Evolutionary conservation across 2,888 invertebrate genomes (phyloP).

Genomic region (Cryptophagus acutangulus): DNA sequence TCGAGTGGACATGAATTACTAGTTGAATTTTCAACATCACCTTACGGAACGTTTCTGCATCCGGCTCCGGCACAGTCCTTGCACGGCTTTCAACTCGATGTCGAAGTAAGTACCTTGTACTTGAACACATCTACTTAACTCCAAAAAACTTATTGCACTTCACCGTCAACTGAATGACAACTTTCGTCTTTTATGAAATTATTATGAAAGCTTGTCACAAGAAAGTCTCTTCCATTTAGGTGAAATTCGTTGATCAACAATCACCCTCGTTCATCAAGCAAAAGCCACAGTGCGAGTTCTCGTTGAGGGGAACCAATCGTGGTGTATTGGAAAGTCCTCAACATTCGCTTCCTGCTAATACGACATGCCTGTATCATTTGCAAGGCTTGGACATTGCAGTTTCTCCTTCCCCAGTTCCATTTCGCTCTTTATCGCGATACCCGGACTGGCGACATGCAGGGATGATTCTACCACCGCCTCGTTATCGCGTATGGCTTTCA

Average conservation of each 20-base stretch:
- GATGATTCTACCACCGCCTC: constrained; percentile 55
- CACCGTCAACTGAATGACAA: no score
- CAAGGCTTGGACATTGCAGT: constrained; percentile 58
- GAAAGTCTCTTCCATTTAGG: no score
- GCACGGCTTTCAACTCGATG: constrained; percentile 86
- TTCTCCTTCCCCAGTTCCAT: constrained; percentile 51
- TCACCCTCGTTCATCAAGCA: constrained; percentile 80
- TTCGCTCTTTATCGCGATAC: constrained; percentile 55
- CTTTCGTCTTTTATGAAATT: no score
- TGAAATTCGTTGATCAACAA: constrained; percentile 78
- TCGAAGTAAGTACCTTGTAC: constrained; percentile 53
- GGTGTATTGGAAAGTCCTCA: constrained; percentile 79
- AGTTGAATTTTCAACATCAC: constrained; percentile 85
- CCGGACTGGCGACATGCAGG: constrained; percentile 52
- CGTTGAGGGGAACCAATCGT: constrained; percentile 73
- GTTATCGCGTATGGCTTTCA: constrained; percentile 81
- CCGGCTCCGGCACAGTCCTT: constrained; percentile 72
- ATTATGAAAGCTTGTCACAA: no score
- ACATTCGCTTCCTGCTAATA: constrained; percentile 82
- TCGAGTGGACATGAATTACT: constrained; percentile 84
- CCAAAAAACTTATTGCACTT: not conserved
- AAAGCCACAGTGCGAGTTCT: constrained; percentile 80
- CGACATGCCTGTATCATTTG: constrained; percentile 77
- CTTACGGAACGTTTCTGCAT: constrained; percentile 82
- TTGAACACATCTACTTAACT: not conserved